phyloP scores from a whole-genome alignment of 53 echinoderm and acorn worm genomes.

The Astropecten irregularis region DNA sequence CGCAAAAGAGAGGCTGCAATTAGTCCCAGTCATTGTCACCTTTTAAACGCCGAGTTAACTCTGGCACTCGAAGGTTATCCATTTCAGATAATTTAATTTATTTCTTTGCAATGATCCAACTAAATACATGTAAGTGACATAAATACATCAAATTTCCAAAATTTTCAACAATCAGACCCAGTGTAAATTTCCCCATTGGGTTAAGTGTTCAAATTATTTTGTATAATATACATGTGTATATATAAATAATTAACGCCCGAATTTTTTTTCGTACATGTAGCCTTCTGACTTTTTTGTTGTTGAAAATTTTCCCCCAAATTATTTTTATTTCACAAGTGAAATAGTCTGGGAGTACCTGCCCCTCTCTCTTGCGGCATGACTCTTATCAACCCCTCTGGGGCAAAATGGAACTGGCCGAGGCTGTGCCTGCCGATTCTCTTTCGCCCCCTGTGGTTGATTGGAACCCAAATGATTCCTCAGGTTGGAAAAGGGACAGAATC shows the following conservation, averaged over 20 bases:
- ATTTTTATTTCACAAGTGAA: no score
- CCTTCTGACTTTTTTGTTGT: no score
- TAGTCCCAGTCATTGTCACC: no score
- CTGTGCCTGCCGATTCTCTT: slow-evolving; percentile 90
- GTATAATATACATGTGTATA: neutral
- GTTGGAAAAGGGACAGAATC: neutral
- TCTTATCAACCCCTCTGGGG: slow-evolving; percentile 46
- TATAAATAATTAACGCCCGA: no score
- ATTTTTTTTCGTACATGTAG: no score
- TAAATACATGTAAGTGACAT: neutral
- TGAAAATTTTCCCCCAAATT: no score
- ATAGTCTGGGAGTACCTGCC: no score
- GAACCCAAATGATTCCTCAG: slow-evolving; percentile 1
- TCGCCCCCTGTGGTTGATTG: slow-evolving; percentile 48
- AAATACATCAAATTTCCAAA: no score
- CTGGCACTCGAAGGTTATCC: no score
- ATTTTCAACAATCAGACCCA: no score
- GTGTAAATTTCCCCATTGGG: no score
- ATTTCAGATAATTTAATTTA: neutral
- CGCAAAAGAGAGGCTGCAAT: slow-evolving; percentile 25
- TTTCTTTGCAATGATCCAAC: neutral
- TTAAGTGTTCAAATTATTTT: no score
- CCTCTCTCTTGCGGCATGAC: slow-evolving; percentile 47
- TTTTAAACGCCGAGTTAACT: neutral
- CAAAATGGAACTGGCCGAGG: slow-evolving; percentile 83